Evolutionary conservation across 1,140 invertebrate species (phyloP), one percentile per base, ranked within the genome.

Genomic region (Bombus confusus): DNA sequence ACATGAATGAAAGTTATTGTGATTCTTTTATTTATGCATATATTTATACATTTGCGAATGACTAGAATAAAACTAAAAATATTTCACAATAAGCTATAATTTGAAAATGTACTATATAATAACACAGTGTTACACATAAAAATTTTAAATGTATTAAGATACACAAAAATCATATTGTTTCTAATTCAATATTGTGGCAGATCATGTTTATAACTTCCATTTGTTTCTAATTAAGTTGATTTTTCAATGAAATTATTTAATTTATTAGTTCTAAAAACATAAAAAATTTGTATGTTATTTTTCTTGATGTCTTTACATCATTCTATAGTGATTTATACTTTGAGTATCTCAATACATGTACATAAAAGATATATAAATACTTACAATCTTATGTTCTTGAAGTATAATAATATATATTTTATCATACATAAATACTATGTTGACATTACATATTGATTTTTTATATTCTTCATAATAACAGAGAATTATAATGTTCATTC

Each of bases 21-120:
- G 41, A 62, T 64, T 31, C 15, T 47, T 85, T 85, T 85, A 85
- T 85, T 85, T 72, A 47, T 72, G 52, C 37, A 52, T 80, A 52
- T 59, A 52, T 85, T 64, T 85, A 80, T 80, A 85, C 83, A 85
- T 80, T 71, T 31, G 28, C 12, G 22, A 43, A 18, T 72, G 52
- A 85, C 68, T 80, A 80, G 83, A 72, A 34, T 69, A 47, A 72
- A 72, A 41, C 52, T 72, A 73, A 47, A 59, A n/a, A 62, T 43
- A 79, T 37, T 78, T 43, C 6, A 52, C 22, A 57, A 57, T 43
- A 13, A 59, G n/a, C 3, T 59, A 80, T 69, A 39, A 75, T 39
- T 82, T 43, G 6, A 64, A 15, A 66, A 73, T 37, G 10, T 47
- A 37, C 9, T 75, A 47, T 22, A 28, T n/a, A 69, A 31, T 41